Evolutionary conservation across 2,888 invertebrate species (phyloP), one percentile per base, ranked within the genome.

Genomic region (Nymphalis c-album): DNA sequence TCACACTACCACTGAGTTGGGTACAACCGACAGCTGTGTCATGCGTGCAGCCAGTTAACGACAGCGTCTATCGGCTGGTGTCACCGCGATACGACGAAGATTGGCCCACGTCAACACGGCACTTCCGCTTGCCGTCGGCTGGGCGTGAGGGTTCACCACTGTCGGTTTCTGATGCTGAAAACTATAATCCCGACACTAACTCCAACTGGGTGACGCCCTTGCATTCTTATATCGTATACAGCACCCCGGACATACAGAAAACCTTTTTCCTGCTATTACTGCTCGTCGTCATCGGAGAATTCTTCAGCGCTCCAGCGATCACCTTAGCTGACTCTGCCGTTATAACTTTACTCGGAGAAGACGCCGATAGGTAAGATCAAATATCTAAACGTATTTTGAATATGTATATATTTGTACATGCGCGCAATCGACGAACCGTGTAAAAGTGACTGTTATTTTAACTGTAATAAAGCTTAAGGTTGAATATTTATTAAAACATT

Each of bases 221-320:
- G 64, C 98, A 98, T 89, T 98, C 98, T 65, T 97, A 96, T 67
- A 97, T 99, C 80, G 98, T 99, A 45, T 99, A 99, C 91, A 94
- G 96, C 73, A 95, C 94, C 45, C 93, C 94, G 75, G 98, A 98
- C 82, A 98, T 99, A 40, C 96, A 98, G 87, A 97, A 98, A 90
- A 97, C 98, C 0, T 99, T 99, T 93, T 98, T 99, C 88, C 94
- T 99, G 48, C 93, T 99, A 51, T 92, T 99, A 64, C 92, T 99
- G 58, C 94, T 99, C 64, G 97, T 99, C 17, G 95, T 98, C 40
- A 96, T 99, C 66, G 99, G 99, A 0, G 99, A 99, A 91, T 99
- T 99, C 93, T 98, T 99, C 90, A 97, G 97, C 78, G 98, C 98
- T 0, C 99, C 99, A 0, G 98, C 98, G 48, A 96, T 99, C 75